These are phyloP conservation scores for Malurus splendens DNA, from an alignment of 2,797 vertebrate genomes.

Conservation along the genomic window DNA sequence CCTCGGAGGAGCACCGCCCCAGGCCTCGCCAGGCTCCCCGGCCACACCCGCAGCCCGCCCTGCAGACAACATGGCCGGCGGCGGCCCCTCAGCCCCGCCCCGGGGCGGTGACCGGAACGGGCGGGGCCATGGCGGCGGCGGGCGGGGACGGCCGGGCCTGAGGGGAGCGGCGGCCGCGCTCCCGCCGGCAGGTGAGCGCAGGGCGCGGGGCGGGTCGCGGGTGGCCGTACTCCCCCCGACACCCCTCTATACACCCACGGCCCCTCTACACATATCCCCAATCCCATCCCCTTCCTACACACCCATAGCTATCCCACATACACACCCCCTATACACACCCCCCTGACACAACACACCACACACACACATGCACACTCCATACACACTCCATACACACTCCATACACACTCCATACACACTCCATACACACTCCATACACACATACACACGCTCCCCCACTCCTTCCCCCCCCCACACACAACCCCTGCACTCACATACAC, in stretches of 20 bases:
- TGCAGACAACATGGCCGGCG: not conserved
- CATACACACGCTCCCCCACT: not conserved
- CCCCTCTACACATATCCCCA: too few relatives aligned
- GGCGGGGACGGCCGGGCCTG: not conserved
- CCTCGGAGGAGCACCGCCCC: fast-evolving
- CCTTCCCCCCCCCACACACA: not conserved
- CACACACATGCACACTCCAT: not conserved
- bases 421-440: not conserved
- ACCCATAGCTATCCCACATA: too few relatives aligned
- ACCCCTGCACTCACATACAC: fast-evolving
- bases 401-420: not conserved
- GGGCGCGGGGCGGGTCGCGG: not conserved
- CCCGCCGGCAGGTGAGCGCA: not conserved
- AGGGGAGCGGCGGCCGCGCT: not conserved
- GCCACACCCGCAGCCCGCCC: too few relatives aligned
- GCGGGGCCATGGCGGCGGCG: not conserved
- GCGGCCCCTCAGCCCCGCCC: not conserved
- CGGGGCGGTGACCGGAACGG: not conserved
- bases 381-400: not conserved
- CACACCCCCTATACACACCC: fast-evolving
- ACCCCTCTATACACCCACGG: not conserved
- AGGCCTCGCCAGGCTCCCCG: not conserved
- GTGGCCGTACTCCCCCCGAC: not conserved
- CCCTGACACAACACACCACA: too few relatives aligned
- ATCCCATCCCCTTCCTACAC: too few relatives aligned